Percentiles rank a stretch among this genome's conserved stretches.
Evolutionary conservation across 1,140 invertebrate species (phyloP).

Genomic region (Myzus persicae): DNA sequence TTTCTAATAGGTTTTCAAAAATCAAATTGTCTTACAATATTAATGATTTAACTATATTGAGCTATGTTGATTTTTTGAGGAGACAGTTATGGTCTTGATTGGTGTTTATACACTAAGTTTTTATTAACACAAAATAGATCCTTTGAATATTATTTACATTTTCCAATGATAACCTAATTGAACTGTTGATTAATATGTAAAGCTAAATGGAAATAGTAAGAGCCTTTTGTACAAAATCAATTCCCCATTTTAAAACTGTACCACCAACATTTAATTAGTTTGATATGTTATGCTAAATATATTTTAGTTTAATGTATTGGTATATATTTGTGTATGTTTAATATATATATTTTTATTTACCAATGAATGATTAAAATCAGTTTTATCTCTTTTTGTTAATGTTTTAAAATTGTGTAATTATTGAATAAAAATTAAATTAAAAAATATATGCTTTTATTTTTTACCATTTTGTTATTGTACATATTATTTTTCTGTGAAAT

Average conservation of each 20-base stretch:
- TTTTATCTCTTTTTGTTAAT: constrained; percentile 51
- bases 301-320: constrained; percentile 4
- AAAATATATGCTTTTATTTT: constrained; percentile 9
- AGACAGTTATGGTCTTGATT: constrained; percentile 42
- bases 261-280: not conserved
- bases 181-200: constrained; percentile 35
- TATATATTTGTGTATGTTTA: not conserved
- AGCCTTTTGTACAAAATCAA: constrained; percentile 55
- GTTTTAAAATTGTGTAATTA: constrained; percentile 54
- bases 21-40: not conserved
- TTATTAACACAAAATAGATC: constrained; percentile 44
- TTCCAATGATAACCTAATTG: not conserved
- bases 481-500: constrained; percentile 14
- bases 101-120: constrained; percentile 39
- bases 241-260: constrained; percentile 13
- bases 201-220: constrained; percentile 31
- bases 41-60: constrained; percentile 25
- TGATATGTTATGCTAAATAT: constrained; percentile 31
- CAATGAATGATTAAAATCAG: constrained; percentile 37
- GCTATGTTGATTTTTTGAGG: constrained; percentile 22
- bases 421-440: constrained; percentile 38
- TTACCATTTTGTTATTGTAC: not conserved
- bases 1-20: constrained; percentile 24
- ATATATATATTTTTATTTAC: constrained; percentile 54
- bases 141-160: constrained; percentile 32